phyloP scores from a whole-genome alignment of 1,140 invertebrate species.

The Camponotus pennsylvanicus region DNA sequence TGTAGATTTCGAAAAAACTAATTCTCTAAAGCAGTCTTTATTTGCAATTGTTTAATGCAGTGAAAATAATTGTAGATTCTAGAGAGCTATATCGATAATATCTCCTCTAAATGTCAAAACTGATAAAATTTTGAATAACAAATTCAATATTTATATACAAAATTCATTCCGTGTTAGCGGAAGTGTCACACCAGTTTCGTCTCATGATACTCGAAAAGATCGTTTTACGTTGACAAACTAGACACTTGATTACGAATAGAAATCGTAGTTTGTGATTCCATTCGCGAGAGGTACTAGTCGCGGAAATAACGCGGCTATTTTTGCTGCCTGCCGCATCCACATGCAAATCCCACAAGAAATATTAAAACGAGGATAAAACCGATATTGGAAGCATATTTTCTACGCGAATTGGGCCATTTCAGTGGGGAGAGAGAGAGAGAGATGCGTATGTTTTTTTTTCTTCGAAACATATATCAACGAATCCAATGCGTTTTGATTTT shows the following conservation, averaged over 20 bases:
- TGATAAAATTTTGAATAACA: not conserved
- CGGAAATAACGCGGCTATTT: conserved; percentile 51
- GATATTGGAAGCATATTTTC: conserved; percentile 48
- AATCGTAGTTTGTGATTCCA: conserved; percentile 33
- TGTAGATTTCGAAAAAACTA: conserved; percentile 25
- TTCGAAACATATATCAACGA: conserved; percentile 18
- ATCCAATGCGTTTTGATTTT: conserved; percentile 10
- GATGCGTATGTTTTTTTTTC: conserved; percentile 30
- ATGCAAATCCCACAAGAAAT: conserved; percentile 57
- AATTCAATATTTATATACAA: not conserved
- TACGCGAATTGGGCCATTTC: conserved; percentile 39
- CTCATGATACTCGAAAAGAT: conserved; percentile 9
- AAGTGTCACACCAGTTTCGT: not conserved
- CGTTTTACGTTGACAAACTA: not conserved
- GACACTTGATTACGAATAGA: not conserved
- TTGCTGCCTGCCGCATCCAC: conserved; percentile 11
- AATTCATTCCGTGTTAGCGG: not conserved
- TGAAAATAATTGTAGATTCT: not conserved
- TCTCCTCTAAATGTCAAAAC: not conserved
- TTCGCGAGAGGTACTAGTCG: conserved; percentile 7
- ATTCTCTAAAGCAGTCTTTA: conserved; percentile 33
- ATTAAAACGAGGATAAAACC: conserved; percentile 54
- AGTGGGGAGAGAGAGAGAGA: conserved; percentile 2
- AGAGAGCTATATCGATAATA: not conserved
- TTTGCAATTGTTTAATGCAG: conserved; percentile 18